phyloP scores from a whole-genome alignment of 2,888 invertebrate genomes.

The Cerceris rybyensis region DNA sequence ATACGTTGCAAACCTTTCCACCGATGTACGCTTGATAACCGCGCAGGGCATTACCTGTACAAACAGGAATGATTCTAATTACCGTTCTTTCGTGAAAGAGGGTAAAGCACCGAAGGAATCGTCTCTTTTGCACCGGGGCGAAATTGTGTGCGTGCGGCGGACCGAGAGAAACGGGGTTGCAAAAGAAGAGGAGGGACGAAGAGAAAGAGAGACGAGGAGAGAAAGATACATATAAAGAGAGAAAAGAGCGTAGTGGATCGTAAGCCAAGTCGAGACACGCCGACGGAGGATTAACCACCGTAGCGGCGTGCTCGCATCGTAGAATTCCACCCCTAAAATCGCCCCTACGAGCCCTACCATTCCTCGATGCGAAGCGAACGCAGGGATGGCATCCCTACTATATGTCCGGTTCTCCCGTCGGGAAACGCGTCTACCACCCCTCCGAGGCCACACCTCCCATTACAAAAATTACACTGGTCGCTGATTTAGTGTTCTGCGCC shows the following conservation, averaged over 20 bases:
- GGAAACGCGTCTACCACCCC: slow-evolving; percentile 69
- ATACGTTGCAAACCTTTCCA: slow-evolving; percentile 12
- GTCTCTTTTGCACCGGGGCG: slow-evolving; percentile 5
- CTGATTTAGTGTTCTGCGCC: slow-evolving; percentile 81
- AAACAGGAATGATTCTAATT: slow-evolving; percentile 42
- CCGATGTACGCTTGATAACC: slow-evolving; percentile 30
- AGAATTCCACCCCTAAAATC: slow-evolving; percentile 62
- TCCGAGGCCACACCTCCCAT: slow-evolving; percentile 81
- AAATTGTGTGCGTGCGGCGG: slow-evolving; percentile 2
- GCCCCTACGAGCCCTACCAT: slow-evolving; percentile 59
- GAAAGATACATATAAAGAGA: neutral
- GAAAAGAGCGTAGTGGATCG: slow-evolving; percentile 36
- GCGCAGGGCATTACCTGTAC: slow-evolving; percentile 2
- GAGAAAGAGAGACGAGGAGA: neutral
- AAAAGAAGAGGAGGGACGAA: neutral
- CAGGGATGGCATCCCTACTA: slow-evolving; percentile 71
- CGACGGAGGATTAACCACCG: slow-evolving; percentile 65
- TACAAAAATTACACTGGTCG: slow-evolving; percentile 82
- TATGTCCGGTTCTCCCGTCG: slow-evolving; percentile 43
- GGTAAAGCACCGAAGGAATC: slow-evolving; percentile 25
- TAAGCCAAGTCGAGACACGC: slow-evolving; percentile 65
- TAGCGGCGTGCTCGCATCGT: slow-evolving; percentile 61
- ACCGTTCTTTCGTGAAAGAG: slow-evolving; percentile 31
- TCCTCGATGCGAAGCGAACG: slow-evolving; percentile 56
- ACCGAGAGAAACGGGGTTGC: neutral